Conservation (phyloP, 2,888 invertebrate species). For the Cheilosia urbana region DNA sequence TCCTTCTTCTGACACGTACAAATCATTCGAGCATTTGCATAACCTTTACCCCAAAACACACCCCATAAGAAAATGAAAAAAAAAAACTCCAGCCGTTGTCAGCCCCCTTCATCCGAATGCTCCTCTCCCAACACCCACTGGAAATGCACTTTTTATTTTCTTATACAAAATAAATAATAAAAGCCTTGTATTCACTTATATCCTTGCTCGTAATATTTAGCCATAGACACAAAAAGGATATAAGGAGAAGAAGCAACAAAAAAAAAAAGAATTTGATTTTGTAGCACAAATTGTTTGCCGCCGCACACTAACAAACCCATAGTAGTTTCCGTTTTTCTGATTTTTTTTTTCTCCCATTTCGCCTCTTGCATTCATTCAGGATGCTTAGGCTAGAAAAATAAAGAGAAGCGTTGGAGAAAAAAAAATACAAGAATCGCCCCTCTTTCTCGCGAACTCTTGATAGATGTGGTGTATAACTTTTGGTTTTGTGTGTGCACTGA, state of each 20-base stretch:
- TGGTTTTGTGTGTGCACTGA: slow-evolving; percentile 55
- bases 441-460: slow-evolving; percentile 56
- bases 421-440: slow-evolving; percentile 24
- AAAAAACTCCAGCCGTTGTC: slow-evolving; percentile 19
- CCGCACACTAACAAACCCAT: slow-evolving; percentile 58
- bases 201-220: slow-evolving; percentile 71
- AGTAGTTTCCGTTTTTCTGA: slow-evolving; percentile 41
- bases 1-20: slow-evolving; percentile 67
- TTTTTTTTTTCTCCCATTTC: slow-evolving; percentile 10
- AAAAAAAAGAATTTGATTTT: slow-evolving; percentile 44
- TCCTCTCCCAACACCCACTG: slow-evolving; percentile 14
- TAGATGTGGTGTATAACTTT: slow-evolving; percentile 68
- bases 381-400: slow-evolving; percentile 67
- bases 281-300: slow-evolving; percentile 71
- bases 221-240: slow-evolving; percentile 69
- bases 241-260: slow-evolving; percentile 17
- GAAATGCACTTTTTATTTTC: slow-evolving; percentile 72
- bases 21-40: slow-evolving; percentile 73
- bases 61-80: slow-evolving; percentile 34
- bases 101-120: not conserved
- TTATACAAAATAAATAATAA: slow-evolving; percentile 43
- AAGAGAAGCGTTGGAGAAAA: slow-evolving; percentile 17
- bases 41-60: slow-evolving; percentile 59
- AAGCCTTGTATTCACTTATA: slow-evolving; percentile 66
- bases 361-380: slow-evolving; percentile 48